Percentiles rank a stretch among this genome's conserved stretches.
Evolutionary conservation across 1,140 invertebrate genomes (phyloP).

Genomic region (Thrips palmi): DNA sequence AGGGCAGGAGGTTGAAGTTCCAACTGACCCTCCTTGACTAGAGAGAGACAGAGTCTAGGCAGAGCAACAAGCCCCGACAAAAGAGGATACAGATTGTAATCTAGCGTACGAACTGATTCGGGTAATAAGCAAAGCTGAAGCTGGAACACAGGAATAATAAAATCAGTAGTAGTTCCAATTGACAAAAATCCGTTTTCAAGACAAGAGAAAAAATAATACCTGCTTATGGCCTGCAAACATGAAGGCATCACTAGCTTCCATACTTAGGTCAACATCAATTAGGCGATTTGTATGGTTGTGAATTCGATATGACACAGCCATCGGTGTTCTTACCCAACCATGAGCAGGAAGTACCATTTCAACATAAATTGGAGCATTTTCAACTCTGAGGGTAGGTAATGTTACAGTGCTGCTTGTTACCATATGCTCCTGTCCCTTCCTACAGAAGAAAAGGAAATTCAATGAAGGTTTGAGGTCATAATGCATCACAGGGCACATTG

Average conservation of each 20-base stretch:
- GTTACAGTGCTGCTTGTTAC: slow-evolving; percentile 30
- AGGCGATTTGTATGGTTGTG: slow-evolving; percentile 50
- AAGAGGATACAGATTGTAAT: slow-evolving; percentile 55
- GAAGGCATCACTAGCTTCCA: slow-evolving; percentile 69
- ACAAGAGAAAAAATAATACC: slow-evolving; percentile 24
- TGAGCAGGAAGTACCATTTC: slow-evolving; percentile 52
- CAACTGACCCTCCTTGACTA: slow-evolving; percentile 28
- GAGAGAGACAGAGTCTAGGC: slow-evolving; percentile 39
- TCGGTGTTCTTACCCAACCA: slow-evolving; percentile 48
- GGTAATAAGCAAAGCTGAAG: slow-evolving; percentile 45
- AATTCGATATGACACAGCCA: slow-evolving; percentile 48
- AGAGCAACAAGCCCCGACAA: slow-evolving; percentile 45
- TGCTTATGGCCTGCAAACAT: slow-evolving; percentile 84
- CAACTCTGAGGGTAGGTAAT: slow-evolving; percentile 35
- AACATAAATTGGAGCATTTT: slow-evolving; percentile 48
- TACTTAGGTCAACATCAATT: slow-evolving; percentile 48
- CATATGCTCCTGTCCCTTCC: slow-evolving; percentile 18
- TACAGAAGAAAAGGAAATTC: slow-evolving; percentile 18
- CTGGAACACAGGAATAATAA: too few species aligned
- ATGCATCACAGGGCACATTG: background rate
- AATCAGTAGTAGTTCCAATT: background rate
- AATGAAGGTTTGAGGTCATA: slow-evolving; percentile 2
- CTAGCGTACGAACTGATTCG: slow-evolving; percentile 33
- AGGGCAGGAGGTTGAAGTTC: slow-evolving; percentile 25
- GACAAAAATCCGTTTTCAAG: background rate